Evolutionary conservation across 2,888 invertebrate genomes (phyloP).

Genomic region (Nomada flava): DNA sequence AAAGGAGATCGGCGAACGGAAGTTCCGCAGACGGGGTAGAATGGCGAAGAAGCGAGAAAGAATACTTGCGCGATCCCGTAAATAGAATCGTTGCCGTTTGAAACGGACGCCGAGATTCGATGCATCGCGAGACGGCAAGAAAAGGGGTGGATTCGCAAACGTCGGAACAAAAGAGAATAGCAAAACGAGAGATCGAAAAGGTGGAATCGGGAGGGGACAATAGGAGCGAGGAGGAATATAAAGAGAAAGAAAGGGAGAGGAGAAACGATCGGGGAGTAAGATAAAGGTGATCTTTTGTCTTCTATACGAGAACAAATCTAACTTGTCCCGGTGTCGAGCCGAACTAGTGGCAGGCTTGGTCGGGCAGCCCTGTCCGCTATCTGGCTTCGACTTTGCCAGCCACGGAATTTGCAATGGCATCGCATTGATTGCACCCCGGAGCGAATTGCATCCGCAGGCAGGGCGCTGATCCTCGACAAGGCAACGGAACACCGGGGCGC

Average conservation of each 20-base stretch:
- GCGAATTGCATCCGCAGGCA: slow-evolving; percentile 64
- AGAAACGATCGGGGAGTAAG: slow-evolving; percentile 63
- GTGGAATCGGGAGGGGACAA: background rate
- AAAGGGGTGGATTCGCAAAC: background rate
- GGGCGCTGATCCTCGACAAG: slow-evolving; percentile 45
- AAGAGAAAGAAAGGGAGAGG: background rate
- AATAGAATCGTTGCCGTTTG: slow-evolving; percentile 54
- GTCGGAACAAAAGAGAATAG: slow-evolving; percentile 12
- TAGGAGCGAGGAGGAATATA: background rate
- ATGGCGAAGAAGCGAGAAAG: background rate
- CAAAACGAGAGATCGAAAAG: background rate
- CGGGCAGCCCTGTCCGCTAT: slow-evolving; percentile 5
- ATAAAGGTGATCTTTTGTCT: slow-evolving; percentile 59
- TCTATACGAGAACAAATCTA: slow-evolving; percentile 38
- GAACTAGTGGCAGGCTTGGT: background rate
- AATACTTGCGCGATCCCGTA: slow-evolving; percentile 16
- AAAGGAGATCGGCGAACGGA: background rate
- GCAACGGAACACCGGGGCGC: slow-evolving; percentile 42
- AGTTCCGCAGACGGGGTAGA: background rate
- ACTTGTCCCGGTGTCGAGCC: slow-evolving; percentile 31
- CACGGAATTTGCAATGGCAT: slow-evolving; percentile 65
- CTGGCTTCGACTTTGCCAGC: slow-evolving; percentile 28
- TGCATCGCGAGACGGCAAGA: slow-evolving; percentile 7
- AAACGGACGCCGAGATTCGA: slow-evolving; percentile 37
- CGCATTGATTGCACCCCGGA: slow-evolving; percentile 67